Conservation (phyloP, 2,797 vertebrate genomes). For the Melanotaenia trifasciata region DNA sequence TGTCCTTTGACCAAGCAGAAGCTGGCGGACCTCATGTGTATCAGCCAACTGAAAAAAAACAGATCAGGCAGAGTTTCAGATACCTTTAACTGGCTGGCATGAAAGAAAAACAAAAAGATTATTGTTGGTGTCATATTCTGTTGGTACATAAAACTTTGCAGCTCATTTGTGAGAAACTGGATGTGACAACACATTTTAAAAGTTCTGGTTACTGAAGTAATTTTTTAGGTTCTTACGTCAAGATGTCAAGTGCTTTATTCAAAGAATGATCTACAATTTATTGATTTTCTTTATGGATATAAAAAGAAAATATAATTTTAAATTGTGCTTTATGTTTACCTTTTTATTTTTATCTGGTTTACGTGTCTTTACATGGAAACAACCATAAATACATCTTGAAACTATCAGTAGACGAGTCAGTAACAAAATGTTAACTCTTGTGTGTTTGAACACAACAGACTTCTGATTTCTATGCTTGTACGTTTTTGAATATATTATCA, state of each 20-base stretch:
- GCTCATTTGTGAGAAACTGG: neutral
- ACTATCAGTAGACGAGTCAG: slow-evolving; percentile 29
- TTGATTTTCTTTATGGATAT: neutral
- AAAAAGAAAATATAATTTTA: neutral
- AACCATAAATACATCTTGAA: neutral
- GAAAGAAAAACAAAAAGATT: neutral
- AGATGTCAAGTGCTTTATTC: neutral
- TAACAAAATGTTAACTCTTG: slow-evolving; percentile 2
- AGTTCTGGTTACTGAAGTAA: neutral
- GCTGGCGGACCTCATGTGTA: slow-evolving; percentile 60
- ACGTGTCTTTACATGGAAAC: neutral
- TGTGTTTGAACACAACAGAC: neutral
- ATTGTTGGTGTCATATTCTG: neutral
- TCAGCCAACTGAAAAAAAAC: slow-evolving; percentile 43
- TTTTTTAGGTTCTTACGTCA: neutral
- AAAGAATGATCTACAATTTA: neutral
- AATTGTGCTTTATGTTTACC: neutral
- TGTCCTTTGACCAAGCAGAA: slow-evolving; percentile 74
- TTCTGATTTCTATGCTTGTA: neutral
- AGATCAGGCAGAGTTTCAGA: slow-evolving; percentile 51
- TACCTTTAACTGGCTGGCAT: neutral
- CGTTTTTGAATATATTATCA: neutral
- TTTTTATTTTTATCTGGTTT: neutral
- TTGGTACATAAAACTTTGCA: neutral
- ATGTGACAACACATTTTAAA: neutral